Percentiles rank a stretch among this genome's conserved stretches.
Evolutionary conservation across 2,888 invertebrate species (phyloP).

Genomic region (Deilephila porcellus): DNA sequence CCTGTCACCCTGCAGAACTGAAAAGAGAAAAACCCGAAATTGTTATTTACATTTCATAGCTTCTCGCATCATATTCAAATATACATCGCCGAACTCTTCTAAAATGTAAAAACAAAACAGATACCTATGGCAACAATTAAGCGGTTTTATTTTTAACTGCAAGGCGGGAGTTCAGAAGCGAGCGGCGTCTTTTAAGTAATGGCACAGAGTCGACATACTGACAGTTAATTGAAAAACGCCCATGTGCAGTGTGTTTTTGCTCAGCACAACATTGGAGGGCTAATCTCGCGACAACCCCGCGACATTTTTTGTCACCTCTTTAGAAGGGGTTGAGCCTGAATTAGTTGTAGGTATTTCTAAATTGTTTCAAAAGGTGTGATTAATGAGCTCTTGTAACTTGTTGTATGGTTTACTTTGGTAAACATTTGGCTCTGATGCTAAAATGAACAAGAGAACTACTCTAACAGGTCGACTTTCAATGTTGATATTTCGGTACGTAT

Average conservation of each 20-base stretch:
- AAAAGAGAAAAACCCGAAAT: too few species aligned
- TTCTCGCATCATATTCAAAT: background rate
- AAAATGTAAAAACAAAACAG: constrained; percentile 28
- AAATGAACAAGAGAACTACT: too few species aligned
- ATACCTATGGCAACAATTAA: background rate
- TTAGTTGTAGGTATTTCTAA: constrained; percentile 61
- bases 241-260: constrained; percentile 81
- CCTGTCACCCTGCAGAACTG: too few species aligned
- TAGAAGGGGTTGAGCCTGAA: constrained; percentile 65
- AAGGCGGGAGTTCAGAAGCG: constrained; percentile 38
- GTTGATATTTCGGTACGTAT: too few species aligned
- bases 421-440: background rate
- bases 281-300: constrained; percentile 74
- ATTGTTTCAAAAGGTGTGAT: constrained; percentile 37
- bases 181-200: constrained; percentile 40
- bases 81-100: constrained; percentile 6
- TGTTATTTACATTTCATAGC: too few species aligned
- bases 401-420: background rate
- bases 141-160: constrained; percentile 4
- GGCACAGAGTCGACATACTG: constrained; percentile 73
- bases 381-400: constrained; percentile 19
- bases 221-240: constrained; percentile 84
- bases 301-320: constrained; percentile 61
- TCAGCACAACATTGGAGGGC: constrained; percentile 65
- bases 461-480: too few species aligned